These are phyloP conservation scores for Nezara viridula DNA, from an alignment of 2,888 invertebrate species.

Conservation along the genomic window DNA sequence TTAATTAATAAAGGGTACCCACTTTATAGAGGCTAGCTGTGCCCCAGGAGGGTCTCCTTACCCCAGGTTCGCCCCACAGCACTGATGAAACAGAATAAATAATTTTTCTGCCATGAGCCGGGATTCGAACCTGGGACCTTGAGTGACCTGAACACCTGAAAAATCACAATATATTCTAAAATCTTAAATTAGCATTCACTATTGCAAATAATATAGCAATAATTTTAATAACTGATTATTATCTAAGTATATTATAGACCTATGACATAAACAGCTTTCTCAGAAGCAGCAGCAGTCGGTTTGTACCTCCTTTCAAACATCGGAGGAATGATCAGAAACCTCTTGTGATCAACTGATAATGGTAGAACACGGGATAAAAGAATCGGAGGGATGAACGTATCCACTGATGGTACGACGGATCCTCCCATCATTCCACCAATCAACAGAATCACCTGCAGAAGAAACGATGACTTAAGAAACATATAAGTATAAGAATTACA, in stretches of 20 bases:
- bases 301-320: conserved; percentile 47
- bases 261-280: conserved; percentile 52
- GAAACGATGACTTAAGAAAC: neutral
- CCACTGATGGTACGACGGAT: neutral
- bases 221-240: no score
- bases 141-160: no score
- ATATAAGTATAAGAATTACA: neutral
- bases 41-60: no score
- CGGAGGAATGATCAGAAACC: conserved; percentile 39
- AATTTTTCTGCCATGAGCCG: no score
- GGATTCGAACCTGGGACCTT: no score
- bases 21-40: no score
- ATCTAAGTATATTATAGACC: neutral
- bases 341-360: conserved; percentile 31
- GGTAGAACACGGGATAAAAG: conserved; percentile 39
- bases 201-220: no score
- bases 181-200: neutral
- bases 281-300: conserved; percentile 44
- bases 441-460: conserved; percentile 47
- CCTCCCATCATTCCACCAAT: conserved; percentile 54
- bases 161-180: neutral
- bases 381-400: conserved; percentile 49
- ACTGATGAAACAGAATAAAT: no score
- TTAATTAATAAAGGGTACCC: no score
- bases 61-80: no score